Percentiles rank a stretch among this genome's conserved stretches.
These are phyloP conservation scores for Megathymus violae DNA, from an alignment of 1,140 invertebrate species.

Conservation along the genomic window DNA sequence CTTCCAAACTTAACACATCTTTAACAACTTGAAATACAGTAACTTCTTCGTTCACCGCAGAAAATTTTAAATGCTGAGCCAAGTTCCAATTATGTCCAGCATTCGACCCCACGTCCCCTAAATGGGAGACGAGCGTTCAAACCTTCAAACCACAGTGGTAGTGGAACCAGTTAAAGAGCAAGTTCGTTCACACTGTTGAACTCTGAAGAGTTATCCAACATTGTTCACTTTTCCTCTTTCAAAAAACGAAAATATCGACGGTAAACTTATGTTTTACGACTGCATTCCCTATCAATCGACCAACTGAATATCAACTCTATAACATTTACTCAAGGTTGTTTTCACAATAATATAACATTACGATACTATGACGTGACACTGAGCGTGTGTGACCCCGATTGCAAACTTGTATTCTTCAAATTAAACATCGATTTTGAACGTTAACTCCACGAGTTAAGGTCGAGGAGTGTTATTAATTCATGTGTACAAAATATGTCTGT, in stretches of 20 bases:
- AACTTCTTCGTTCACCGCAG: too few relatives aligned
- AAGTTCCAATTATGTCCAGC: too few relatives aligned
- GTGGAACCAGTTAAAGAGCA: too few relatives aligned
- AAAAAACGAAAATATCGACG: slow-evolving; percentile 28
- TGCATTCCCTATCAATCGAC: background rate
- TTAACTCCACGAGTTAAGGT: too few relatives aligned
- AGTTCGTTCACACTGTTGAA: slow-evolving; percentile 25
- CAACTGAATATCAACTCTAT: slow-evolving; percentile 1
- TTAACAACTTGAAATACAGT: too few relatives aligned
- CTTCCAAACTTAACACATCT: too few relatives aligned
- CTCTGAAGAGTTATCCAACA: slow-evolving; percentile 23
- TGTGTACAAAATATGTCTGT: slow-evolving; percentile 26
- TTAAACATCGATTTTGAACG: slow-evolving; percentile 30
- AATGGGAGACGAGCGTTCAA: too few relatives aligned
- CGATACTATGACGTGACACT: slow-evolving; percentile 27
- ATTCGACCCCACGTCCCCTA: too few relatives aligned
- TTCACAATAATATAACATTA: background rate
- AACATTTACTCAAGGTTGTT: background rate
- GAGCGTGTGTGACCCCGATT: slow-evolving; percentile 26
- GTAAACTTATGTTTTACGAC: slow-evolving; percentile 13
- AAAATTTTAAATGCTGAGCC: too few relatives aligned
- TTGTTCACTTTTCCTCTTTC: slow-evolving; percentile 27
- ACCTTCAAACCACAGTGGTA: too few relatives aligned
- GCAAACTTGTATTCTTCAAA: slow-evolving; percentile 7
- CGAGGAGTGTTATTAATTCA: too few relatives aligned